Evolutionary conservation across 2,888 invertebrate species (phyloP).

Genomic region (Mamestra brassicae): DNA sequence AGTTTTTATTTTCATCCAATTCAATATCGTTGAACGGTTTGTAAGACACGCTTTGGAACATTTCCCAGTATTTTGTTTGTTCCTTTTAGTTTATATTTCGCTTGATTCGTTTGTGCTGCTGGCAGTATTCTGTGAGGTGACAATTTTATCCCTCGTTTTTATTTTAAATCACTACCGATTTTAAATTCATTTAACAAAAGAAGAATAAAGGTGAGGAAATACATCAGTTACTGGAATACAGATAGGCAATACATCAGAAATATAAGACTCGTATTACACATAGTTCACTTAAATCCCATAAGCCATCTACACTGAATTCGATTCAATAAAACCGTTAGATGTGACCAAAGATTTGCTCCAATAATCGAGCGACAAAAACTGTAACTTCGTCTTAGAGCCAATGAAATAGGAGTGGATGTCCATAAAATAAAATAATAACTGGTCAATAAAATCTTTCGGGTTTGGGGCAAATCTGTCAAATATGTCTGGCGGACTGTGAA

Average conservation of each 20-base stretch:
- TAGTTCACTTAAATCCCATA: constrained; percentile 80
- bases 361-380: constrained; percentile 87
- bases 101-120: constrained; percentile 57
- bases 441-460: constrained; percentile 88
- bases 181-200: constrained; percentile 12
- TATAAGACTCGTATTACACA: constrained; percentile 74
- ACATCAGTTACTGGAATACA: constrained; percentile 7
- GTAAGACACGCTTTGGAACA: constrained; percentile 74
- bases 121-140: constrained; percentile 61
- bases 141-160: constrained; percentile 49
- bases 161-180: constrained; percentile 33
- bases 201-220: not conserved
- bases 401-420: constrained; percentile 89
- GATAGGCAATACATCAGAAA: constrained; percentile 51
- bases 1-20: constrained; percentile 87
- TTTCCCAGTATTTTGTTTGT: constrained; percentile 61
- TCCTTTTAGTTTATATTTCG: constrained; percentile 66
- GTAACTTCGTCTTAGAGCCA: constrained; percentile 84
- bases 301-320: constrained; percentile 78
- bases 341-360: constrained; percentile 84
- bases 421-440: constrained; percentile 91
- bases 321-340: constrained; percentile 85
- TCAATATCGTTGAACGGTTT: constrained; percentile 82
- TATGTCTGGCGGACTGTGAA: constrained; percentile 76
- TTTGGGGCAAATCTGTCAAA: constrained; percentile 87